Base-by-base conservation (phyloP, 2,797 vertebrate species). In the Helarctos malayanus region DNA sequence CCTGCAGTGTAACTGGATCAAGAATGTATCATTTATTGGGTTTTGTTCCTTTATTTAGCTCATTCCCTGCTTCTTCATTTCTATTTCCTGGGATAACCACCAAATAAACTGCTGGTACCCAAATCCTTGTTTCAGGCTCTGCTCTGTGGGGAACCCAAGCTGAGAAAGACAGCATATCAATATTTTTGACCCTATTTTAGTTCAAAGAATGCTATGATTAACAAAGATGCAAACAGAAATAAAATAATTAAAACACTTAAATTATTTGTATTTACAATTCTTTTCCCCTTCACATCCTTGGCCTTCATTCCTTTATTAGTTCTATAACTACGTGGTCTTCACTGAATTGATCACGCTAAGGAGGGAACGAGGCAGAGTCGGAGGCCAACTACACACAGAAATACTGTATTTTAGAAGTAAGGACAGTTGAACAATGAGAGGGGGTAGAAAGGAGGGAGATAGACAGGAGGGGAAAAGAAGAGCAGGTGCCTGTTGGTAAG, bases 231-330 rank as follows among this genome's bases (percentile, higher is more conserved):
- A 81, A 13, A 82, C 3, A 85, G 63, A 41, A 86, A 59, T 63
- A 54, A 84, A 41, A 78, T 45, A 56, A 65, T 21, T 35, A 47
- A 59, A 65, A 86, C 47, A 14, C 69, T 75, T 57, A 73, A 41
- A 79, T 38, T 61, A 15, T 8, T 54, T 47, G 8, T 52, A n/a
- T 78, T 78, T 65, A 11, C 3, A 57, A 35, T 71, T 61, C 7
- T 3, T 54, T 27, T 1, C 4, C 21, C 7, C 5, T 8, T 49
- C 5, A 47, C 2, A 7, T 27, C 7, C 6, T 8, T 2, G 10
- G 49, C 45, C 23, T 94, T 84, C 45, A 13, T 91, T 93, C 54
- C 19, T 69, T 47, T 75, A 47, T 29, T 76, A 59, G 4, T 52
- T 80, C 32, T 85, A 6, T 56, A 93, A 76, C 14, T 56, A 41